Conservation (phyloP, 2,888 invertebrate species). For the Hirudinaria manillensis region DNA sequence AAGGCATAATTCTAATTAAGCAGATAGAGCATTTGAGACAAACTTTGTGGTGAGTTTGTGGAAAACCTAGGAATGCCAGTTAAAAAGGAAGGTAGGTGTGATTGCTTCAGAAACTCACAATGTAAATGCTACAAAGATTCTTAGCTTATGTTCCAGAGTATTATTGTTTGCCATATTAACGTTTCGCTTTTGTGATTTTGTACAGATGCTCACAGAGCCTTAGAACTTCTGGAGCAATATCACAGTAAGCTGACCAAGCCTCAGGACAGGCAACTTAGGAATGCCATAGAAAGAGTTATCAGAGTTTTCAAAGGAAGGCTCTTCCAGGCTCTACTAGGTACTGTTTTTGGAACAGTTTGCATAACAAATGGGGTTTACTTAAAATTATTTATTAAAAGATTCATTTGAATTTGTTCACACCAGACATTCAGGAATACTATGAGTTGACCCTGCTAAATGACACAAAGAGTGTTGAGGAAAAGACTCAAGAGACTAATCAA, state of each 20-base stretch:
- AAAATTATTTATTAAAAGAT: too few relatives aligned
- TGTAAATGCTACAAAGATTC: background rate
- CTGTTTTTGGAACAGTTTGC: background rate
- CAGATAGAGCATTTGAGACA: too few relatives aligned
- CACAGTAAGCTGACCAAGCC: slow-evolving; percentile 28
- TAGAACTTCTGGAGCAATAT: slow-evolving; percentile 31
- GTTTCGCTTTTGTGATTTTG: background rate
- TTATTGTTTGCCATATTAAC: background rate
- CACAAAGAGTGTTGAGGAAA: slow-evolving; percentile 26
- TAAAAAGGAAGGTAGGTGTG: slow-evolving; percentile 29
- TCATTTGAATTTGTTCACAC: background rate
- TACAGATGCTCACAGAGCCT: slow-evolving; percentile 30
- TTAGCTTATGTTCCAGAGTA: background rate
- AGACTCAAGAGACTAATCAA: slow-evolving; percentile 30
- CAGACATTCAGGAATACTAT: slow-evolving; percentile 35
- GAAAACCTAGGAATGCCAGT: slow-evolving; percentile 22
- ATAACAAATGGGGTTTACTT: background rate
- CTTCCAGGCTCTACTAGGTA: slow-evolving; percentile 31
- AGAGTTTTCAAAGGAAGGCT: slow-evolving; percentile 31
- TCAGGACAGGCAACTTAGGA: slow-evolving; percentile 27
- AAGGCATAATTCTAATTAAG: too few relatives aligned
- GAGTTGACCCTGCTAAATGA: slow-evolving; percentile 33
- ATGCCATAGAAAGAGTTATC: slow-evolving; percentile 31
- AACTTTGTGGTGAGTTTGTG: too few relatives aligned
- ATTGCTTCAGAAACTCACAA: too few relatives aligned